Evolutionary conservation across 1,140 invertebrate genomes (phyloP).

Genomic region (Hypothenemus hampei): DNA sequence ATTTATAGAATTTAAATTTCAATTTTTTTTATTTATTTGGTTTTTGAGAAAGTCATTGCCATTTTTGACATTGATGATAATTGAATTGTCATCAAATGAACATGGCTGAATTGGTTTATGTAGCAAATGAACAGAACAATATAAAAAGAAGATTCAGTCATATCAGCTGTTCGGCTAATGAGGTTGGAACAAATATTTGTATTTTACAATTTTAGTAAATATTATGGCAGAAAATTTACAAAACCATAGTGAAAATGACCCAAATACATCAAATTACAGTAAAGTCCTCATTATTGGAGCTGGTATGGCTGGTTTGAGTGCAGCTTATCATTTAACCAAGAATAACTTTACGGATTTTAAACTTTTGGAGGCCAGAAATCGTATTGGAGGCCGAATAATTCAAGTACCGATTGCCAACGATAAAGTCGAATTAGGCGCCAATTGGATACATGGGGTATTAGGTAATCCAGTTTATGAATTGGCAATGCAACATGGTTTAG

Average conservation of each 20-base stretch:
- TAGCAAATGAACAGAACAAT: background rate
- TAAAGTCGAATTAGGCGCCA: slow-evolving; percentile 80
- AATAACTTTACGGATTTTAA: slow-evolving; percentile 74
- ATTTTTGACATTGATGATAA: background rate
- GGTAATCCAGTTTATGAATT: slow-evolving; percentile 78
- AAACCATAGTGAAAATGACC: background rate
- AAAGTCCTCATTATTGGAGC: slow-evolving; percentile 81
- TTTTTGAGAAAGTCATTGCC: background rate
- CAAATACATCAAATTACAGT: slow-evolving; percentile 1
- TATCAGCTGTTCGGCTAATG: background rate
- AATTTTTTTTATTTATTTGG: too few species aligned
- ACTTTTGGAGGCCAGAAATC: slow-evolving; percentile 72
- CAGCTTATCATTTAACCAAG: slow-evolving; percentile 77
- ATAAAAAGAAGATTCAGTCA: background rate
- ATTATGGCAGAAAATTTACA: slow-evolving; percentile 24
- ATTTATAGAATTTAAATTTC: too few species aligned
- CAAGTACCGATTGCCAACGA: slow-evolving; percentile 67
- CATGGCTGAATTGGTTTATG: background rate
- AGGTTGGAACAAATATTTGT: background rate
- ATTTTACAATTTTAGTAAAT: background rate
- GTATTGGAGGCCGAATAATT: slow-evolving; percentile 75
- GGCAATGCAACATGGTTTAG: slow-evolving; percentile 73
- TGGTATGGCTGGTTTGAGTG: slow-evolving; percentile 80
- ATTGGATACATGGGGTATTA: slow-evolving; percentile 88
- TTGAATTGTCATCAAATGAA: background rate